Evolutionary conservation across 2,113 vertebrate species (phyloP).

Genomic region (Tor tambroides): DNA sequence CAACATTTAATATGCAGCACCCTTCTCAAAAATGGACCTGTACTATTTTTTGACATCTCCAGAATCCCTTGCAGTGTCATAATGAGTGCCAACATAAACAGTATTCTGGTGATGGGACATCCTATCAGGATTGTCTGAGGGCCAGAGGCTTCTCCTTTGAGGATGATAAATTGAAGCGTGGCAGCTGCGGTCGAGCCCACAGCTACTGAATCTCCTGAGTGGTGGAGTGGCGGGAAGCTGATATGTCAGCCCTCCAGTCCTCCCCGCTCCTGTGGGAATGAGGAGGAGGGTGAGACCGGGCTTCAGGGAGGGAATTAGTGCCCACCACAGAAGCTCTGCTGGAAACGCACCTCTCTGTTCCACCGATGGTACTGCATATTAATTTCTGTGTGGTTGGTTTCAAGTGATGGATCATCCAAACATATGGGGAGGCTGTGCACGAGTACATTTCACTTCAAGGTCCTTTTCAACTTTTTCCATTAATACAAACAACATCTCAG

Average conservation of each 20-base stretch:
- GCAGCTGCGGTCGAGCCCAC: constrained; percentile 71
- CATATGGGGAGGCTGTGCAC: neutral
- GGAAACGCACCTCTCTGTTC: constrained; percentile 56
- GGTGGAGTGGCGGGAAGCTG: constrained; percentile 12
- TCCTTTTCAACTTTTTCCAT: constrained; percentile 9
- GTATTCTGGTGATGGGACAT: constrained; percentile 19
- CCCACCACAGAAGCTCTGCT: constrained; percentile 68
- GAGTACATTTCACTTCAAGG: constrained; percentile 44
- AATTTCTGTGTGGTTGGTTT: constrained; percentile 64
- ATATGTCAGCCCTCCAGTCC: constrained; percentile 42
- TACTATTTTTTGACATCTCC: neutral
- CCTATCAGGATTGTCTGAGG: constrained; percentile 21
- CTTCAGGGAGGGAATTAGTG: constrained; percentile 71
- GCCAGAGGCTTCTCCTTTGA: constrained; percentile 67
- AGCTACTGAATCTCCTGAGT: constrained; percentile 67
- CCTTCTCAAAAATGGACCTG: neutral
- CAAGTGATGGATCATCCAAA: constrained; percentile 48
- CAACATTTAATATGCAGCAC: neutral
- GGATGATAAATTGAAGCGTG: constrained; percentile 76
- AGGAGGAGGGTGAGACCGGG: constrained; percentile 38
- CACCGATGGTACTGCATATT: constrained; percentile 59
- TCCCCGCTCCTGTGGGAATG: constrained; percentile 21
- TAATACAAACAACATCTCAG: constrained; percentile 16
- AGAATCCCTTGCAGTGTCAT: constrained; percentile 4
- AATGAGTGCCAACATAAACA: neutral